phyloP scores from a whole-genome alignment of 1,140 invertebrate species.

The Wasmannia auropunctata region DNA sequence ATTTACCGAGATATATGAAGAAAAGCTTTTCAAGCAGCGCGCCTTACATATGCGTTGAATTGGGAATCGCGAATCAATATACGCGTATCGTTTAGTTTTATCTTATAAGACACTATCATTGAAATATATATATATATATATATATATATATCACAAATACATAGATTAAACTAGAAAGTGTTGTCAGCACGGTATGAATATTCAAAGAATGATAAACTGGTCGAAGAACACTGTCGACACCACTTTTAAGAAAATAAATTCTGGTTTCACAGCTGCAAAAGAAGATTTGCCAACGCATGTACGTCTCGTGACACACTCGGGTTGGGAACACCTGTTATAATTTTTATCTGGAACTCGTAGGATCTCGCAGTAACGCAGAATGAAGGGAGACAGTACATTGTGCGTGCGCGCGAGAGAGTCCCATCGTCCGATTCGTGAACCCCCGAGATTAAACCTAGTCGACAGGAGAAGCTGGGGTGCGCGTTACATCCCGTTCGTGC shows the following conservation, averaged over 20 bases:
- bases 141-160: too few species aligned
- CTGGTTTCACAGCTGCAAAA: background rate
- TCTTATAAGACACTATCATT: background rate
- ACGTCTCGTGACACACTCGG: slow-evolving; percentile 7
- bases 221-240: background rate
- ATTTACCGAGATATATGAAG: slow-evolving; percentile 32
- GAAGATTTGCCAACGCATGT: background rate
- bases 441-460: slow-evolving; percentile 60
- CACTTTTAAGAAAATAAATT: slow-evolving; percentile 5
- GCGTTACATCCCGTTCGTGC: slow-evolving; percentile 37
- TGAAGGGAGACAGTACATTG: slow-evolving; percentile 26
- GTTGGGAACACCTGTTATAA: slow-evolving; percentile 37
- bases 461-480: slow-evolving; percentile 46
- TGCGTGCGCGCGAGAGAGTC: slow-evolving; percentile 2
- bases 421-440: slow-evolving; percentile 45
- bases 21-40: background rate
- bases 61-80: background rate
- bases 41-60: background rate
- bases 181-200: background rate
- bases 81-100: background rate
- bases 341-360: slow-evolving; percentile 29
- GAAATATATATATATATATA: too few species aligned
- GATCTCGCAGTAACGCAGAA: background rate
- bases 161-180: background rate
- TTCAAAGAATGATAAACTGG: background rate